Conservation (phyloP, 2,797 vertebrate genomes). For the Arctocebus calabarensis region DNA sequence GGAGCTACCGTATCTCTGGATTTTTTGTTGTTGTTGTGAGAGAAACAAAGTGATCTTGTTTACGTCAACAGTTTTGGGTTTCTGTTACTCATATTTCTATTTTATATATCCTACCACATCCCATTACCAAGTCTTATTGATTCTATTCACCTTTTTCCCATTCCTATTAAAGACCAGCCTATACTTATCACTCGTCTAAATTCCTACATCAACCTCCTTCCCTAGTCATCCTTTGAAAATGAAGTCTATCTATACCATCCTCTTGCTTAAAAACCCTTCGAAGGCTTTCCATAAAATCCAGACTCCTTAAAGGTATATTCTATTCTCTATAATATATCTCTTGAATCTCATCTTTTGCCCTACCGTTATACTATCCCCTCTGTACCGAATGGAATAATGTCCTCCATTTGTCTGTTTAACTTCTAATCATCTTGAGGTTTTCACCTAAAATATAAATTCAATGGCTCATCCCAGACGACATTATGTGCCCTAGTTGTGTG, state of each 20-base stretch:
- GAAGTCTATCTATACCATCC: not conserved
- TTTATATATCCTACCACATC: not conserved
- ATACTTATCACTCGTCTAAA: not conserved
- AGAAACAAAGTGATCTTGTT: slow-evolving; percentile 6
- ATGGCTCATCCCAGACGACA: not conserved
- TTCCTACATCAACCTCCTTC: not conserved
- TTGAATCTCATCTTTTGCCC: not conserved
- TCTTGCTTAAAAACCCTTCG: not conserved
- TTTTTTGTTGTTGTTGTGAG: not conserved
- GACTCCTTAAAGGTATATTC: not conserved
- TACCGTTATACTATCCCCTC: not conserved
- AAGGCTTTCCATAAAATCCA: slow-evolving; percentile 30
- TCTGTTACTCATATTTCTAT: not conserved
- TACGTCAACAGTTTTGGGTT: slow-evolving; percentile 35
- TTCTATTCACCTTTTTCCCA: not conserved
- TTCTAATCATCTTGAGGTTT: not conserved
- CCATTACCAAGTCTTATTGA: not conserved
- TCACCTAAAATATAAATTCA: not conserved
- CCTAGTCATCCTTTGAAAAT: slow-evolving; percentile 10
- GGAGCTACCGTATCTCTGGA: not conserved
- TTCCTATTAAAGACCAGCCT: not conserved
- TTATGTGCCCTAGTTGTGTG: not conserved
- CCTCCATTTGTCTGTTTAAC: not conserved
- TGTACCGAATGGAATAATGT: not conserved
- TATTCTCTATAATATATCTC: not conserved